Evolutionary conservation across 2,888 invertebrate genomes (phyloP).

Genomic region (Cabera pusaria): DNA sequence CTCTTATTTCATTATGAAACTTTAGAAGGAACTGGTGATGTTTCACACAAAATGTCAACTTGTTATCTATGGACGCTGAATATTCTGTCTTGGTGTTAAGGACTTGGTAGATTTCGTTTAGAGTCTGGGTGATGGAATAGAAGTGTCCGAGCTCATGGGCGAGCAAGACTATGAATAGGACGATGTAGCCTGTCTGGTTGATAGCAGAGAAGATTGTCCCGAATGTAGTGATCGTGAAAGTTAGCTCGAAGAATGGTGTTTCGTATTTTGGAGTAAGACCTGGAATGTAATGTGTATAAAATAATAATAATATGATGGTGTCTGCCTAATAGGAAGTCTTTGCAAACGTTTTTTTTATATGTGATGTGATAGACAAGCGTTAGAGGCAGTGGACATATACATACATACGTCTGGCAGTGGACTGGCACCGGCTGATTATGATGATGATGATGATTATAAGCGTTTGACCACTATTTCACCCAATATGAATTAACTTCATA

Average conservation of each 20-base stretch:
- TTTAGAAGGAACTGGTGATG: slow-evolving; percentile 55
- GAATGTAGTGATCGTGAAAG: slow-evolving; percentile 45
- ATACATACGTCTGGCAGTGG: too few species aligned
- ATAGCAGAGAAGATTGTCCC: slow-evolving; percentile 54
- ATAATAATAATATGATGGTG: too few species aligned
- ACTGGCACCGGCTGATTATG: too few species aligned
- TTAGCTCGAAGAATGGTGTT: slow-evolving; percentile 52
- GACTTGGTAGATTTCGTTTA: slow-evolving; percentile 40
- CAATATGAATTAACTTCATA: too few species aligned
- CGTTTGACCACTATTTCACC: too few species aligned
- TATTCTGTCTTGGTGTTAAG: slow-evolving; percentile 23
- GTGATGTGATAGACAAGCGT: too few species aligned
- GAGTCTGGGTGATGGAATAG: slow-evolving; percentile 50
- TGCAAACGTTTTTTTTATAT: too few species aligned
- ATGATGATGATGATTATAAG: too few species aligned
- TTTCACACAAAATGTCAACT: slow-evolving; percentile 50
- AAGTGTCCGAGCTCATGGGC: slow-evolving; percentile 57
- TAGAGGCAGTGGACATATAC: too few species aligned
- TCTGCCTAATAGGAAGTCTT: too few species aligned
- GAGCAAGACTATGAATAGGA: slow-evolving; percentile 52
- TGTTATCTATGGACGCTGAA: slow-evolving; percentile 32
- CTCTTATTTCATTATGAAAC: slow-evolving; percentile 46
- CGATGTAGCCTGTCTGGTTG: slow-evolving; percentile 61
- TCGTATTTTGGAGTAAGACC: slow-evolving; percentile 55
- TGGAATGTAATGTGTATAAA: too few species aligned